Evolutionary conservation across 35 echinoderm and acorn worm genomes (phyloP).

Genomic region (Patiria miniata): DNA sequence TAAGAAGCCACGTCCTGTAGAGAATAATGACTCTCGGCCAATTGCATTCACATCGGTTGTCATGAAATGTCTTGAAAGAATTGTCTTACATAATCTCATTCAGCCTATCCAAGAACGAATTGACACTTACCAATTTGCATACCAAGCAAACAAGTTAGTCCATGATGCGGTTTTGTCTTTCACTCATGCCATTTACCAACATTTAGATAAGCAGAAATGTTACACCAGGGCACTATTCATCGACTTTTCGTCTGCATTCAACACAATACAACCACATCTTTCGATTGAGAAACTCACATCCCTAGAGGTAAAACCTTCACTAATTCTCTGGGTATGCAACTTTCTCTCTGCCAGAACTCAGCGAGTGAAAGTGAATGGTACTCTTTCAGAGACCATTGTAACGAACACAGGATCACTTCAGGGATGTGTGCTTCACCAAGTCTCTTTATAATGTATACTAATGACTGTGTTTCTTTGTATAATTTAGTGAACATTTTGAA

Average conservation of each 20-base stretch:
- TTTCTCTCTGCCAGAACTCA: neutral
- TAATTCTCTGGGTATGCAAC: neutral
- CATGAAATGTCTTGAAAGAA: slow-evolving; percentile 43
- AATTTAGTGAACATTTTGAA: neutral
- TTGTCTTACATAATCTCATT: slow-evolving; percentile 23
- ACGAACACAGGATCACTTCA: neutral
- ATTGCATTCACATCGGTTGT: slow-evolving; percentile 44
- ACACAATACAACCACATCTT: neutral
- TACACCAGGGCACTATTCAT: neutral
- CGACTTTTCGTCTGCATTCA: neutral
- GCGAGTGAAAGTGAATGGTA: neutral
- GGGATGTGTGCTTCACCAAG: too few relatives aligned
- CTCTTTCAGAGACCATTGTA: neutral
- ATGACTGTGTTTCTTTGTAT: too few relatives aligned
- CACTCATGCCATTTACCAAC: neutral
- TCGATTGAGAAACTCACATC: neutral
- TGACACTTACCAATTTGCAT: slow-evolving; percentile 11
- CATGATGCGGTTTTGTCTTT: neutral
- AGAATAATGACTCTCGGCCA: slow-evolving; percentile 41
- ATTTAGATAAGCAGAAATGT: neutral
- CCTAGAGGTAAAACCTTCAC: neutral
- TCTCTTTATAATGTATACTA: neutral
- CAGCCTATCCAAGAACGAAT: neutral
- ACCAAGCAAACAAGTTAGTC: neutral
- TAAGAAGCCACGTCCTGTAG: slow-evolving; percentile 23